phyloP scores from a whole-genome alignment of 1,140 invertebrate genomes.

The Dreissena polymorpha region DNA sequence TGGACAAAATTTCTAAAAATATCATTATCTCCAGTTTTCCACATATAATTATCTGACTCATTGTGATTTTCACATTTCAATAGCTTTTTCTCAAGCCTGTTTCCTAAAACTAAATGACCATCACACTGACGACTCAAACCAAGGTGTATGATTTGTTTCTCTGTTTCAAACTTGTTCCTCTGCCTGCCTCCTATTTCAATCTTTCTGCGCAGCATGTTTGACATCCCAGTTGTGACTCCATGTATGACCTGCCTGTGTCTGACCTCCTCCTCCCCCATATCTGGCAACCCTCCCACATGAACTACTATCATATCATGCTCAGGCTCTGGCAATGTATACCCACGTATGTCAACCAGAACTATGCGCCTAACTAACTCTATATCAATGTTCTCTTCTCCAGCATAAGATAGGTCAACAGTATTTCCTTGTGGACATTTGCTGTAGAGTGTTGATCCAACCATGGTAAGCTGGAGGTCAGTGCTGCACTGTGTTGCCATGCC shows the following conservation, averaged over 20 bases:
- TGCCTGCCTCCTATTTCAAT: conserved; percentile 30
- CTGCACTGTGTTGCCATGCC: conserved; percentile 34
- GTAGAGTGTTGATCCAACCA: conserved; percentile 26
- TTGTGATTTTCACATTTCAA: background rate
- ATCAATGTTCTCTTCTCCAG: conserved; percentile 13
- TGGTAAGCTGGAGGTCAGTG: conserved; percentile 28
- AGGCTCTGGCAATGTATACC: conserved; percentile 17
- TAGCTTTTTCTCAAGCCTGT: conserved; percentile 1
- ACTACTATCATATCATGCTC: conserved; percentile 28
- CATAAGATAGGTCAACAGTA: conserved; percentile 17
- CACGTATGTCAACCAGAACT: conserved; percentile 1
- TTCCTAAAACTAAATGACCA: conserved; percentile 22
- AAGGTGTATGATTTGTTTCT: conserved; percentile 37
- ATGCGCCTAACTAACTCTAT: conserved; percentile 27
- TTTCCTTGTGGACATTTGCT: background rate
- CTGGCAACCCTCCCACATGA: conserved; percentile 35
- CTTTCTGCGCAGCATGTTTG: conserved; percentile 1
- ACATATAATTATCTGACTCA: conserved; percentile 4
- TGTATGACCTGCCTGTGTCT: conserved; percentile 25
- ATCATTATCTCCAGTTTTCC: background rate
- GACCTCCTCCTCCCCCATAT: background rate
- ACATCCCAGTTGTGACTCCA: background rate
- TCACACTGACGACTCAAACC: conserved; percentile 31
- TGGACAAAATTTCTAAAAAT: conserved; percentile 6
- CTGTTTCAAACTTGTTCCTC: conserved; percentile 11